Evolutionary conservation across 2,888 invertebrate species (phyloP), one percentile per base, ranked within the genome.

Genomic region (Diarsia rubi): DNA sequence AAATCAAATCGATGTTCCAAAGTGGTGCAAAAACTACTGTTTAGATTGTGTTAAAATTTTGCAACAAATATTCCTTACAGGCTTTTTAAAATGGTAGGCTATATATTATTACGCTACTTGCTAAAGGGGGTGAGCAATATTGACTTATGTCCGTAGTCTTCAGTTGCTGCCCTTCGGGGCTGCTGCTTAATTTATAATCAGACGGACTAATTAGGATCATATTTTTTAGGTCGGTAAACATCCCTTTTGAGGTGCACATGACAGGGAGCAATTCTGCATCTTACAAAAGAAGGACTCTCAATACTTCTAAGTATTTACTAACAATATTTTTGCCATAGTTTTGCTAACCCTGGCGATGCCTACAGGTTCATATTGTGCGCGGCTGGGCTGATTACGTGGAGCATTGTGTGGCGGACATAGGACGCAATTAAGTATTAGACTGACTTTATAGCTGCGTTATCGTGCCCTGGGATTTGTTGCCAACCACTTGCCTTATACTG

Each of bases 391-490:
- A 95, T 95, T 94, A 94, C 95, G 91, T 88, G 89, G 87, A 76
- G 93, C 87, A 95, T 95, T 95, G 95, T 95, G 92, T 81, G 78
- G 83, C 86, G 92, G 92, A 92, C 91, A 92, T 90, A 90, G 90
- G 91, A 95, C 92, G 93, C 94, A 95, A 95, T 95, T 95, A 95
- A 94, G 93, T 93, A 94, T 95, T 93, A 94, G 93, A 90, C 88
- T 80, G 88, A 91, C 90, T 92, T 91, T 90, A 90, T 89, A 88
- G 88, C 85, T 75, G 83, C 84, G 86, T 88, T 90, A 83, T 87
- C 80, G 75, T 85, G 69, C 54, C 68, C 73, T 75, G 81, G 84
- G 85, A 87, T 85, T 86, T 86, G 83, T 83, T 73, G 74, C 42
- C 57, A 59, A 68, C 78, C 80, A 78, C 73, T 75, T 67, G 68